Conservation (phyloP, 1,140 invertebrate genomes). For the Panagrolaimus sp. region DNA sequence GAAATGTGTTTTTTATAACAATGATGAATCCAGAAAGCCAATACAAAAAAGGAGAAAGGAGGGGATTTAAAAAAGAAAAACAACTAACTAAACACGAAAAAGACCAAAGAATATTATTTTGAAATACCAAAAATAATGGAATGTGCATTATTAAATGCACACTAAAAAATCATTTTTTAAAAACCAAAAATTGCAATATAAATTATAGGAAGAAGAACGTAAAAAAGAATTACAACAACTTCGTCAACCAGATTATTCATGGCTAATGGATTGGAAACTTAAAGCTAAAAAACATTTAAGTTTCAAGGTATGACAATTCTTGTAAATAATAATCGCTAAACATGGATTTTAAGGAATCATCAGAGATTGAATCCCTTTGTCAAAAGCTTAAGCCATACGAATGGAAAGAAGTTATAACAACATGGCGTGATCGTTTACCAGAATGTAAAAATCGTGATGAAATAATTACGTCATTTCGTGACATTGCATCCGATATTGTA, state of each 20-base stretch:
- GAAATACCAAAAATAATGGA: too few relatives aligned
- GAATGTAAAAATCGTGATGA: conserved; percentile 24
- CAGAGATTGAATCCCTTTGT: conserved; percentile 30
- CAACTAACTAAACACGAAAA: too few relatives aligned
- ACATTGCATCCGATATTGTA: conserved; percentile 7
- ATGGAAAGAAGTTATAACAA: conserved; percentile 31
- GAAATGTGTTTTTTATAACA: too few relatives aligned
- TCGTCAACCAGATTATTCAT: conserved; percentile 27
- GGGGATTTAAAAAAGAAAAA: too few relatives aligned
- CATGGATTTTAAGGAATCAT: conserved; percentile 27
- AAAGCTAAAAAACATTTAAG: conserved; percentile 31
- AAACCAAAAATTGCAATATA: too few relatives aligned
- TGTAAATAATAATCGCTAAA: too few relatives aligned
- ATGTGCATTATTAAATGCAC: too few relatives aligned
- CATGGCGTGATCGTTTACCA: conserved; percentile 23
- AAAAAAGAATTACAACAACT: conserved; percentile 24
- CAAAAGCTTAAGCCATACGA: conserved; percentile 31
- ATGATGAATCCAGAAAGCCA: too few relatives aligned
- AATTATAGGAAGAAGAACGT: conserved; percentile 31
- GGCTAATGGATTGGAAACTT: conserved; percentile 39
- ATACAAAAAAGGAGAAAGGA: too few relatives aligned
- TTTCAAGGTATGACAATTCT: conserved; percentile 22
- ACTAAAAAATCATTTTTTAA: too few relatives aligned
- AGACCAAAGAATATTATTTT: too few relatives aligned
- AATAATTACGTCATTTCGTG: conserved; percentile 17